A percentile compares a stretch with the other conserved stretches of the same genome.
Conservation (phyloP, 2,797 vertebrate genomes). For the Epinephelus malabaricus region DNA sequence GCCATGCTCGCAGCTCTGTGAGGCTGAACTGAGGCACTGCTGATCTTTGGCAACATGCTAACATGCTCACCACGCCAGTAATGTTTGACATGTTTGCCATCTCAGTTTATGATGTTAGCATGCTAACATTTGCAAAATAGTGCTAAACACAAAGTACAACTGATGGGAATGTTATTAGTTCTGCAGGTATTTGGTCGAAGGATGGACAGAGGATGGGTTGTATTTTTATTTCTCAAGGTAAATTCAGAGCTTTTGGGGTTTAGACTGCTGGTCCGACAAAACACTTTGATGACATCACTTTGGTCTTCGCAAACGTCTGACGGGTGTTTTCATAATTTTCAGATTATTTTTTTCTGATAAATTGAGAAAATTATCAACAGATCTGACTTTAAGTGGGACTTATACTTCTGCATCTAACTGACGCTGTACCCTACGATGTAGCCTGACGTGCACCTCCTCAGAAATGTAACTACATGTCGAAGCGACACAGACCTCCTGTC, state of each 20-base stretch:
- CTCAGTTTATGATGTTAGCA: too few species aligned
- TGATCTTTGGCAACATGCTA: neutral
- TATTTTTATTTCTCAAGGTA: neutral
- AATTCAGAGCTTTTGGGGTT: neutral
- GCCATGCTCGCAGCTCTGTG: neutral
- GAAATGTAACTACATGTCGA: too few species aligned
- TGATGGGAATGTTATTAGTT: too few species aligned
- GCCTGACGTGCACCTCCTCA: too few species aligned
- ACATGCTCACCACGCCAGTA: neutral
- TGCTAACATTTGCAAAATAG: too few species aligned
- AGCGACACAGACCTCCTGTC: too few species aligned
- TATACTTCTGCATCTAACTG: too few species aligned
- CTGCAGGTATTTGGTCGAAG: too few species aligned
- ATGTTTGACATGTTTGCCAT: too few species aligned
- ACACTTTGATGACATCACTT: neutral
- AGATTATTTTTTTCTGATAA: neutral
- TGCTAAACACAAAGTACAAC: too few species aligned
- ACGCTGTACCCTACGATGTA: too few species aligned
- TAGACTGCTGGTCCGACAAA: neutral
- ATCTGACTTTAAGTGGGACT: too few species aligned
- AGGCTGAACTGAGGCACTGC: neutral
- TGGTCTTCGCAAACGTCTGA: neutral
- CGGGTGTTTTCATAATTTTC: neutral
- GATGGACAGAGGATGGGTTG: neutral
- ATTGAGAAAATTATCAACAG: neutral